Percentiles rank a stretch among this genome's conserved stretches.
These are phyloP conservation scores for Pandemis corylana DNA, from an alignment of 2,888 invertebrate species.

Conservation along the genomic window DNA sequence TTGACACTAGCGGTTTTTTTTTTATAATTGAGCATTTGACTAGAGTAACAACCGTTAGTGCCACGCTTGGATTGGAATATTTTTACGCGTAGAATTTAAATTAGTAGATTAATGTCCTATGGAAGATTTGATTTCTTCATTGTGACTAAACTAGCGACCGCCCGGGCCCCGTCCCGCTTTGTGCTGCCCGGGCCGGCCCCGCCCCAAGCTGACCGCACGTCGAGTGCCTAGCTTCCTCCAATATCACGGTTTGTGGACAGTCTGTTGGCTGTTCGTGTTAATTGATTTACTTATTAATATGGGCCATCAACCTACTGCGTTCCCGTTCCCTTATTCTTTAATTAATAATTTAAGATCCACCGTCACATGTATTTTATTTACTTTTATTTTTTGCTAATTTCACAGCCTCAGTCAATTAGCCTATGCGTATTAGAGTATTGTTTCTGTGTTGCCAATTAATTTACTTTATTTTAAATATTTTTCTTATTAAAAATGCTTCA, in stretches of 20 bases:
- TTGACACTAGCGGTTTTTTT: conserved; percentile 59
- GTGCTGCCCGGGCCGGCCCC: conserved; percentile 65
- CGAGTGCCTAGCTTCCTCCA: conserved; percentile 65
- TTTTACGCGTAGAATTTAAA: conserved; percentile 69
- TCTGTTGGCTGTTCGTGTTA: conserved; percentile 66
- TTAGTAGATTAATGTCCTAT: conserved; percentile 80
- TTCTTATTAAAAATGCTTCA: conserved; percentile 78
- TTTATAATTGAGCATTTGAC: conserved; percentile 75
- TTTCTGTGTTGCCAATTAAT: conserved; percentile 83
- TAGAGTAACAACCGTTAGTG: conserved; percentile 54
- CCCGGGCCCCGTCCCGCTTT: conserved; percentile 70
- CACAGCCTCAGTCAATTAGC: conserved; percentile 85
- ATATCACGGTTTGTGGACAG: conserved; percentile 69
- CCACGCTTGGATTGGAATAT: conserved; percentile 62
- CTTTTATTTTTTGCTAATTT: conserved; percentile 83
- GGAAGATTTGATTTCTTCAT: conserved; percentile 79
- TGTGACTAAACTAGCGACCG: conserved; percentile 78
- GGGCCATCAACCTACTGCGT: conserved; percentile 75
- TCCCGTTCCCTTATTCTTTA: conserved; percentile 63
- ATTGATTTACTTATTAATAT: conserved; percentile 82
- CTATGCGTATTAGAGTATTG: conserved; percentile 84
- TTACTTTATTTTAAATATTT: conserved; percentile 59
- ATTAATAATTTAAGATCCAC: conserved; percentile 74
- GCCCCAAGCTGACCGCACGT: conserved; percentile 58
- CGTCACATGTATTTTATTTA: conserved; percentile 70